Conservation (phyloP, 2,113 vertebrate genomes). For the Mobula hypostoma region DNA sequence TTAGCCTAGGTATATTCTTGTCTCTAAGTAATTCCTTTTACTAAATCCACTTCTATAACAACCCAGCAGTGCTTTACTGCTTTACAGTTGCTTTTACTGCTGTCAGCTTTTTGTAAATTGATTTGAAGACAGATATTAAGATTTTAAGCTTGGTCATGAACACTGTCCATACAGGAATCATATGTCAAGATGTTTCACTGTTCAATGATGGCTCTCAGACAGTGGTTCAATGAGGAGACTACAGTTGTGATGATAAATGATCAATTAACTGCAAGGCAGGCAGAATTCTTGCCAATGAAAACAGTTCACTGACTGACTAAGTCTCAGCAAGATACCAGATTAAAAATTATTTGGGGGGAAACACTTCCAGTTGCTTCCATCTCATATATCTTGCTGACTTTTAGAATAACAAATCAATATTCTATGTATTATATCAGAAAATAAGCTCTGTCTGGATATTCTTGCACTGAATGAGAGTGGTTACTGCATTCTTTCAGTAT, state of each 20-base stretch:
- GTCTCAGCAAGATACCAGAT: not conserved
- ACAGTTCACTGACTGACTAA: not conserved
- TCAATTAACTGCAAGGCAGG: constrained; percentile 1
- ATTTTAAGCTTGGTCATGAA: not conserved
- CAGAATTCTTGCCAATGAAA: constrained; percentile 7
- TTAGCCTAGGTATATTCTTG: not conserved
- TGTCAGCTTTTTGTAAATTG: not conserved
- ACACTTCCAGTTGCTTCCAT: not conserved
- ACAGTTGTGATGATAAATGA: not conserved
- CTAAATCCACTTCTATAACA: not conserved
- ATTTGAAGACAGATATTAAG: not conserved
- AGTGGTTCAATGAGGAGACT: not conserved
- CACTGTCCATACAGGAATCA: not conserved
- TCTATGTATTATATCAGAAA: not conserved
- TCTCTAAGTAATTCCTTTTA: not conserved
- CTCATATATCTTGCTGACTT: constrained; percentile 25
- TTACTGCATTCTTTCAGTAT: not conserved
- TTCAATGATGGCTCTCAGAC: not conserved
- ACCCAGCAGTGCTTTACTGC: not conserved
- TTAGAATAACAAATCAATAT: not conserved
- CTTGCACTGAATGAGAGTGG: not conserved
- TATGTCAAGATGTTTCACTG: not conserved
- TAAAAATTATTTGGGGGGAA: not conserved
- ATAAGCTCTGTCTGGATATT: not conserved
- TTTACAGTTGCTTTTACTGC: not conserved